These are phyloP conservation scores for Carduelis carduelis DNA, from an alignment of 2,797 vertebrate species.

Conservation along the genomic window DNA sequence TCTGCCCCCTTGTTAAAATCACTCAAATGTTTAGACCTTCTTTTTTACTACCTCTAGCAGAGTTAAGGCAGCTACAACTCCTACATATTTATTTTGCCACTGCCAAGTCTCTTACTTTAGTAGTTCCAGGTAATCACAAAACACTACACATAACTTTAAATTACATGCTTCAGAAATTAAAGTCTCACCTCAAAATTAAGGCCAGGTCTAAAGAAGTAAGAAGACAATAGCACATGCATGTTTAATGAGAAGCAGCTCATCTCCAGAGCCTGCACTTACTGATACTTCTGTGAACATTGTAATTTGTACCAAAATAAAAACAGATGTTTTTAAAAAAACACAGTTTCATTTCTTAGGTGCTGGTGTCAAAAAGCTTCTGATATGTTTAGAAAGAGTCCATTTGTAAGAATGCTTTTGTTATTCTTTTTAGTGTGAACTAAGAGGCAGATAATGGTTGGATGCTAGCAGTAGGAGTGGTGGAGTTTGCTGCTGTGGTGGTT, in stretches of 20 bases:
- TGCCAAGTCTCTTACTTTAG: constrained; percentile 48
- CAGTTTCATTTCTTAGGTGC: background rate
- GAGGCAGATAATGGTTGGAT: background rate
- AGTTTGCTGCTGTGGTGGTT: background rate
- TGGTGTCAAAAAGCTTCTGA: background rate
- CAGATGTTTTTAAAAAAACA: background rate
- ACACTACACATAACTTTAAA: constrained; percentile 70
- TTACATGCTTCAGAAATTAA: constrained; percentile 70
- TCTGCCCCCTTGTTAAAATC: constrained; percentile 32
- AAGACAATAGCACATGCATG: constrained; percentile 3
- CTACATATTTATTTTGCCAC: constrained; percentile 62
- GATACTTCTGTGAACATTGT: background rate
- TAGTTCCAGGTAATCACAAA: constrained; percentile 63
- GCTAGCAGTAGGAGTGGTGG: background rate
- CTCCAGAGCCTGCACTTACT: background rate
- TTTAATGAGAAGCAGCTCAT: background rate
- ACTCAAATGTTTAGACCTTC: constrained; percentile 22
- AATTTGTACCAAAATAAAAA: background rate
- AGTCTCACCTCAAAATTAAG: constrained; percentile 70
- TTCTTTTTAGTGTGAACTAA: constrained; percentile 45
- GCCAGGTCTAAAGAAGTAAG: constrained; percentile 44
- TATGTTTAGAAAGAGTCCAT: background rate
- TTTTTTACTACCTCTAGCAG: constrained; percentile 58
- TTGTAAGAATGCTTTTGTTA: constrained; percentile 15
- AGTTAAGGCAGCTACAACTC: constrained; percentile 68